Percentiles rank a stretch among this genome's conserved stretches.
Evolutionary conservation across 2,113 vertebrate genomes (phyloP).

Genomic region (Panthera tigris): DNA sequence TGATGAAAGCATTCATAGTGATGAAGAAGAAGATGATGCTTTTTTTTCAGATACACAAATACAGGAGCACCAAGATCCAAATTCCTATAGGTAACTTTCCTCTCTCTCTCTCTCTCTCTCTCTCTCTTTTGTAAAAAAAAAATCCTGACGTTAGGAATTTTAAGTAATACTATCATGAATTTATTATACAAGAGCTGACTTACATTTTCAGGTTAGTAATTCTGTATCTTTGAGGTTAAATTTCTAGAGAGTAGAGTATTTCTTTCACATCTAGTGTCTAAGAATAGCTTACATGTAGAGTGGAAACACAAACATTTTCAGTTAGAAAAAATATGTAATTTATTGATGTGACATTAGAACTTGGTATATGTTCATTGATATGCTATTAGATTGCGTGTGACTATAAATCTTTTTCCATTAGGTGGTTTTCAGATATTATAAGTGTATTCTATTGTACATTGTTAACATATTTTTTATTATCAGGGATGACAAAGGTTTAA

Average conservation of each 20-base stretch:
- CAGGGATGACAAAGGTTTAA: neutral
- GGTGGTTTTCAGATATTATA: neutral
- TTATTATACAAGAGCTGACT: constrained; percentile 32
- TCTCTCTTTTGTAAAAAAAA: neutral
- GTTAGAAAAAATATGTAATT: neutral
- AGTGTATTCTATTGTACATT: neutral
- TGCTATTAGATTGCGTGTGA: neutral
- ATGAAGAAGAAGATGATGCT: constrained; percentile 93
- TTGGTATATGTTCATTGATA: neutral
- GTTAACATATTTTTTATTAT: neutral
- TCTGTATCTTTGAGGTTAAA: constrained; percentile 31
- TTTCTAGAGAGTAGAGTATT: constrained; percentile 8
- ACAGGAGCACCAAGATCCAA: constrained; percentile 95
- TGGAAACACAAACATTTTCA: constrained; percentile 8
- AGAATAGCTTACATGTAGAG: constrained; percentile 7
- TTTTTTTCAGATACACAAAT: constrained; percentile 96
- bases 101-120: neutral
- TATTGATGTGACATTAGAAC: neutral
- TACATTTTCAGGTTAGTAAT: constrained; percentile 37
- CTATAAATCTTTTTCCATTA: neutral
- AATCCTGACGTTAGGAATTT: constrained; percentile 15
- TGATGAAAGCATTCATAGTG: constrained; percentile 96
- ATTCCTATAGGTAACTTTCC: constrained; percentile 93
- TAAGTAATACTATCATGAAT: neutral
- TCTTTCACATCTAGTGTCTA: constrained; percentile 5